Base-by-base conservation (phyloP, 2,797 vertebrate genomes). In the Chelmon rostratus region DNA sequence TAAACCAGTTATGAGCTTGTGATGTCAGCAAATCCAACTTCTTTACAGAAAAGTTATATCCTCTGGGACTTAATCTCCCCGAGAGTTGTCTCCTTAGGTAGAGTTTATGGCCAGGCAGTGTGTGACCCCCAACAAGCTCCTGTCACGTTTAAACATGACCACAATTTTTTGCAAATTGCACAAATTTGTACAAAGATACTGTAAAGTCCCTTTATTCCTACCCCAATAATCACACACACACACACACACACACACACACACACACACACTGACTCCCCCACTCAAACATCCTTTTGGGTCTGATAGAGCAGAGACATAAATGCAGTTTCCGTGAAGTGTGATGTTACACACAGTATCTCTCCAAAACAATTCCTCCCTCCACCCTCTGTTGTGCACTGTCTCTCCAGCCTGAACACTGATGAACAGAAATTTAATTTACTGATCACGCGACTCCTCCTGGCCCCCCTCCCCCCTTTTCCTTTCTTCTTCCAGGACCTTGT, bases 341-440 rank as follows among this genome's bases (percentile, higher is more conserved):
- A 72, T n/a, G 37, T 44, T 69, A 65, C 33, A 23, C 42, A 52
- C 23, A 11, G 0, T 18, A 13, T 68, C n/a, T 68, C n/a, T 59
- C 33, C 23, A 70, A 68, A 78, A 53, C 72, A 33, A 21, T 57
- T 37, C 40, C 8, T 70, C 46, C 50, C 42, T 15, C 57, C 6
- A 1, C 13, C 16, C 37, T 38, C 38, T 52, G 31, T 63, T 1
- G 1, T 54, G 13, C 67, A 73, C 72, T 4, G 12, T 66, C 42
- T 74, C 65, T 73, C 44, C 64, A 68, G 37, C 57, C 52, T 4
- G 18, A 78, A 83, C 74, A 6, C 25, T 66, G 81, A 81, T 46
- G 28, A 82, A 89, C 81, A 78, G 77, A 78, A 82, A 75, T 92
- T 93, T 91, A 86, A 94, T 94, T 91, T 90, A 88, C 86, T 92